A percentile compares a stretch with the other conserved stretches of the same genome.
phyloP scores from a whole-genome alignment of 2,113 vertebrate species.

The Daubentonia madagascariensis region DNA sequence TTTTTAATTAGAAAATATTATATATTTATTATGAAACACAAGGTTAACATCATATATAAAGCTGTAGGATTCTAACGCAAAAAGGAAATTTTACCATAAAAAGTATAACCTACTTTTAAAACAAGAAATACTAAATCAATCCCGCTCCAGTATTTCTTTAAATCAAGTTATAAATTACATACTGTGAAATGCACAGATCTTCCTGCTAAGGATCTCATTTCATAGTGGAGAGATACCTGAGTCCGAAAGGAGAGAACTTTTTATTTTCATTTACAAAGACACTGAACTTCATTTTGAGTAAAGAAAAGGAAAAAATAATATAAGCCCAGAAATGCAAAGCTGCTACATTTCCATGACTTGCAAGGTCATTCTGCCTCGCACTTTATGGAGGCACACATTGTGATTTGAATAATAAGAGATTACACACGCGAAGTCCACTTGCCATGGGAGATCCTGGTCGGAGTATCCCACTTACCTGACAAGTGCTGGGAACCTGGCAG shows the following conservation, averaged over 20 bases:
- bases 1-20: not conserved
- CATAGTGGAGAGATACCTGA: not conserved
- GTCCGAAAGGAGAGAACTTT: not conserved
- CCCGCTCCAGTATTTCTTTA: not conserved
- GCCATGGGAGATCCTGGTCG: fast-evolving
- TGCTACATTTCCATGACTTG: fast-evolving
- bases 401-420: not conserved
- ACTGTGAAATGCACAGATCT: not conserved
- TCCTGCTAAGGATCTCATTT: not conserved
- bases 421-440: fast-evolving
- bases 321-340: not conserved
- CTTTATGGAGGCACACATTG: fast-evolving
- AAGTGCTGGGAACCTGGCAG: fast-evolving
- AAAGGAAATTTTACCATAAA: not conserved
- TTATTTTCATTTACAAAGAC: not conserved
- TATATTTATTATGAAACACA: not conserved
- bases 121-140: not conserved
- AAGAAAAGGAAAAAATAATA: not conserved
- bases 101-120: not conserved
- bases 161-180: too few relatives aligned
- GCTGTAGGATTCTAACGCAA: too few relatives aligned
- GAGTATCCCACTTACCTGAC: not conserved
- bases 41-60: not conserved
- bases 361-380: fast-evolving
- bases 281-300: not conserved